Conservation (phyloP, 2,113 vertebrate species). For the Siphamia tubifer region DNA sequence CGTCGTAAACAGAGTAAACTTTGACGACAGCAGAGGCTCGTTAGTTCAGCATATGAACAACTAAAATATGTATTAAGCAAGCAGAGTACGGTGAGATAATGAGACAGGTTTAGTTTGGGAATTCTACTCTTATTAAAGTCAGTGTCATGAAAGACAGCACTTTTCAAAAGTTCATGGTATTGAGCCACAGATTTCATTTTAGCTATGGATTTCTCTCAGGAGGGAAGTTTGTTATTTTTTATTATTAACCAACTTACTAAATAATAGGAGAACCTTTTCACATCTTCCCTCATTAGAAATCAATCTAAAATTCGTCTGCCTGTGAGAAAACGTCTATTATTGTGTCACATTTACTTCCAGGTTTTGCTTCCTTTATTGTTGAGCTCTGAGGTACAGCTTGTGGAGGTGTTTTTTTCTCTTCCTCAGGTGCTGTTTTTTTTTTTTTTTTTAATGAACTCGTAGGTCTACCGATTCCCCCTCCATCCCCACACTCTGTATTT, state of each 20-base stretch:
- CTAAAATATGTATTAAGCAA: too few relatives aligned
- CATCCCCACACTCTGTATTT: background rate
- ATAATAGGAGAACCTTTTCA: constrained; percentile 19
- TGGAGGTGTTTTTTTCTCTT: background rate
- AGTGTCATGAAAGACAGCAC: too few relatives aligned
- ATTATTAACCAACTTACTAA: background rate
- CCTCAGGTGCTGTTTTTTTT: background rate
- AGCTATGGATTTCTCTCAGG: background rate
- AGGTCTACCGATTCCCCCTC: background rate
- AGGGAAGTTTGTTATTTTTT: background rate
- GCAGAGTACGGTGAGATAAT: too few relatives aligned
- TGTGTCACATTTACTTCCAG: background rate
- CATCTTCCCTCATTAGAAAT: constrained; percentile 11
- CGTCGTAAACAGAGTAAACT: too few relatives aligned
- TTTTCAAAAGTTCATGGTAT: too few relatives aligned
- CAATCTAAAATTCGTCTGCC: background rate
- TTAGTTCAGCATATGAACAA: too few relatives aligned
- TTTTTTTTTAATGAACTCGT: background rate
- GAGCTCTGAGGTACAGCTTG: background rate
- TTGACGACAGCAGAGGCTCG: too few relatives aligned
- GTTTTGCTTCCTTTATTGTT: background rate
- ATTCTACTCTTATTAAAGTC: background rate
- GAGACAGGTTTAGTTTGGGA: too few relatives aligned
- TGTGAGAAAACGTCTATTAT: background rate
- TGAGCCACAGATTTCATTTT: background rate